phyloP scores from a whole-genome alignment of 1,140 invertebrate species.

The Drosophila subpulchrella region DNA sequence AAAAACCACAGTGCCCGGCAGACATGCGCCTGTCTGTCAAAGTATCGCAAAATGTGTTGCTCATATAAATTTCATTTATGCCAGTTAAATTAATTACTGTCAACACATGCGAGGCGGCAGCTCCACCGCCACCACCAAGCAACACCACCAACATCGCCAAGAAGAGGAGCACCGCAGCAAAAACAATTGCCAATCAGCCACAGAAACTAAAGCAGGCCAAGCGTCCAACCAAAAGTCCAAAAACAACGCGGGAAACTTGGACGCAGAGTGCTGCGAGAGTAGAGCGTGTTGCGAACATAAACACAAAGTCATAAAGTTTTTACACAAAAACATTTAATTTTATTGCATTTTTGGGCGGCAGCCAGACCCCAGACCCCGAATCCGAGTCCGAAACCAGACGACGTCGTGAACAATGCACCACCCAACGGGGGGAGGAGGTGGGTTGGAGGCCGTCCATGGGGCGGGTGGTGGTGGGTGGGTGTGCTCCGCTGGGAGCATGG shows the following conservation, averaged over 20 bases:
- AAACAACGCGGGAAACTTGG: conserved; percentile 20
- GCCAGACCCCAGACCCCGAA: conserved; percentile 48
- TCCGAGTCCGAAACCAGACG: conserved; percentile 24
- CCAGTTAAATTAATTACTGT: conserved; percentile 80
- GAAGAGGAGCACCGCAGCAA: conserved; percentile 32
- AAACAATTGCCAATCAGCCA: conserved; percentile 57
- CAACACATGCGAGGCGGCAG: conserved; percentile 66
- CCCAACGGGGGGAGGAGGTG: not conserved
- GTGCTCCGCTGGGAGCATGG: conserved; percentile 39
- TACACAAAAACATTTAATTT: conserved; percentile 82
- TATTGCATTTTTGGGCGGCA: conserved; percentile 81
- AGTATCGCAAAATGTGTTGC: conserved; percentile 66
- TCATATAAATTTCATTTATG: conserved; percentile 76
- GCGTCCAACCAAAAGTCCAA: conserved; percentile 53
- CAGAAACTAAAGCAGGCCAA: conserved; percentile 77
- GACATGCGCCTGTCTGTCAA: conserved; percentile 33
- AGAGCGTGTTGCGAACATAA: conserved; percentile 75
- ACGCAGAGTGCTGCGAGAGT: conserved; percentile 29
- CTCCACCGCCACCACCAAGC: conserved; percentile 8
- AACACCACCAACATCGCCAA: conserved; percentile 14
- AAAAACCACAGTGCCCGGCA: not conserved
- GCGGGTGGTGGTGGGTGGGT: conserved; percentile 2
- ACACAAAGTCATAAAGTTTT: conserved; percentile 82
- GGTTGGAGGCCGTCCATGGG: not conserved
- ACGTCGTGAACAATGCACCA: conserved; percentile 38